Evolutionary conservation across 35 echinoderm and acorn worm genomes (phyloP), one percentile per base, ranked within the genome.

Genomic region (Eucidaris tribuloides): DNA sequence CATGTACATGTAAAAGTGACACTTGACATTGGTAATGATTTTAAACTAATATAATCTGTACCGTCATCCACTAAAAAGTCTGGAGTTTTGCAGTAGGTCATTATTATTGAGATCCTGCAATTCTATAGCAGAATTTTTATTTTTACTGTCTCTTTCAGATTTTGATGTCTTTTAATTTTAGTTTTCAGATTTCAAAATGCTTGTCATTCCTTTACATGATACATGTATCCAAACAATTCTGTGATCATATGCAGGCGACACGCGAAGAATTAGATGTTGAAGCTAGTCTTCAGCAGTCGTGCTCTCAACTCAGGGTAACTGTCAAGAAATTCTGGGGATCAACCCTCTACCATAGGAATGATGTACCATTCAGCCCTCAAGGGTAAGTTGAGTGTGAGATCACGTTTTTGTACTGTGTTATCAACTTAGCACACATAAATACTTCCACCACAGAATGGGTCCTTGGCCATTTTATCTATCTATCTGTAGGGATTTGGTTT

Each of bases 281-380:
- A 30, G 40, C 56, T 45, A 56, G 70, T n/a, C 33, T 94, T 0
- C 80, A 76, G 11, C 76, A 94, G 37, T 79, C 57, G 34, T 80
- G 84, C 22, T 76, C 76, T 42, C 38, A 74, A 40, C 68, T 74
- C 24, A 77, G 85, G 17, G 86, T 89, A 63, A 37, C 48, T 9
- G n/a, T 94, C 58, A 83, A 89, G 58, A 94, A 94, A 44, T 54
- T 94, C 72, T 94, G 91, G 91, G 91, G 91, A 65, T 94, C 91
- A 31, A 89, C 91, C 11, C 80, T 94, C 27, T 94, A 89, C 40
- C 91, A 94, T 63, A 94, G 54, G 79, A 71, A 94, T 17, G 85
- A 94, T 66, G 48, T 94, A 13, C 91, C 91, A 71, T 94, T 94
- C 46, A 89, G 41, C 25, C 68, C 80, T 57, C 31, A 44, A 24